phyloP scores from a whole-genome alignment of 2,797 vertebrate species.

The Lophotriccus pileatus region DNA sequence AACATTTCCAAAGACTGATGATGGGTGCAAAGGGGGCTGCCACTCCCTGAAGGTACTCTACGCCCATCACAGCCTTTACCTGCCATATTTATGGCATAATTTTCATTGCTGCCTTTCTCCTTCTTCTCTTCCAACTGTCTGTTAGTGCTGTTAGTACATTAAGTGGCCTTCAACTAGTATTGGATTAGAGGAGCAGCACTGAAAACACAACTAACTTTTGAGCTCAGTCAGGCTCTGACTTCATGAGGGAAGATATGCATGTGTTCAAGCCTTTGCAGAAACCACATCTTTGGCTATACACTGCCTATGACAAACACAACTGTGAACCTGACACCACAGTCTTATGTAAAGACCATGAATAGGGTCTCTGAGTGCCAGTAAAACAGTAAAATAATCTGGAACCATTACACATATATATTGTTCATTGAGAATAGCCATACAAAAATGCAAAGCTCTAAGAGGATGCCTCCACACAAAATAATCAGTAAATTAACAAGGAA shows the following conservation, averaged over 20 bases:
- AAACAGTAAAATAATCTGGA: background rate
- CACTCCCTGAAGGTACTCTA: background rate
- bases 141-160: background rate
- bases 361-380: background rate
- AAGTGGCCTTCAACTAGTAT: background rate
- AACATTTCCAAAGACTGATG: background rate
- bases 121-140: background rate
- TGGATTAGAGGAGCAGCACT: background rate
- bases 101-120: background rate
- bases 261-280: background rate
- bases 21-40: background rate
- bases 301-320: background rate
- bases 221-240: background rate
- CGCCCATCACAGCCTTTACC: background rate
- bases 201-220: background rate
- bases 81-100: background rate
- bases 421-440: background rate
- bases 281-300: background rate
- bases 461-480: background rate
- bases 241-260: background rate
- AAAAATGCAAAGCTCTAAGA: background rate
- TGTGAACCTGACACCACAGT: background rate
- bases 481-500: background rate
- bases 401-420: background rate
- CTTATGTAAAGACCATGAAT: background rate